phyloP scores from a whole-genome alignment of 2,113 vertebrate species.

The Myiozetetes cayanensis region DNA sequence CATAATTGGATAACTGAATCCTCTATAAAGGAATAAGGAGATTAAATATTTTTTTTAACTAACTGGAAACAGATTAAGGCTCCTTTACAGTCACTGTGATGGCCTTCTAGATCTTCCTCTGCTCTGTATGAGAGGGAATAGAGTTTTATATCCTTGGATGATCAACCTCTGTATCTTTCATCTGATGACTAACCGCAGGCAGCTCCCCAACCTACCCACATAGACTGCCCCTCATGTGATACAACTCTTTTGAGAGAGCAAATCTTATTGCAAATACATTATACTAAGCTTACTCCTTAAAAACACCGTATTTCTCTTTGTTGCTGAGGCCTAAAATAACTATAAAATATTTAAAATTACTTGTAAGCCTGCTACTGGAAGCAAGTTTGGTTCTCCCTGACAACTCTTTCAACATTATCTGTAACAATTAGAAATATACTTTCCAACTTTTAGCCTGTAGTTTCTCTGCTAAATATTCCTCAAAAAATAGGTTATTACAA shows the following conservation, averaged over 20 bases:
- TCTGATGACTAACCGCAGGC: not conserved
- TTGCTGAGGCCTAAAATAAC: not conserved
- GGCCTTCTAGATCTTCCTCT: not conserved
- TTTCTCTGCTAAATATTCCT: not conserved
- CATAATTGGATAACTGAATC: not conserved
- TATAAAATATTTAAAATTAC: not conserved
- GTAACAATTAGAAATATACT: not conserved
- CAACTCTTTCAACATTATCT: not conserved
- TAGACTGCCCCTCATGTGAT: not conserved
- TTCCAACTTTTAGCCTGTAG: not conserved
- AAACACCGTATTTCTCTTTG: fast-evolving
- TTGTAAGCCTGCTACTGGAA: not conserved
- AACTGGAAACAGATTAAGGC: not conserved
- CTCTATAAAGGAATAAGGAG: not conserved
- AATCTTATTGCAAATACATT: not conserved
- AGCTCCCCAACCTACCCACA: not conserved
- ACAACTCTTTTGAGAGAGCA: not conserved
- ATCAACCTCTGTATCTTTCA: not conserved
- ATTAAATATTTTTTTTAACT: not conserved
- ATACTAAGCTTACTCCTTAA: not conserved
- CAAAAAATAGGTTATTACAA: not conserved
- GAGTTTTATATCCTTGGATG: not conserved
- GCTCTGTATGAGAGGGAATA: not conserved
- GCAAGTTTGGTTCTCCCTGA: not conserved
- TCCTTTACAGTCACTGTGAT: not conserved